Conservation (phyloP, 2,797 vertebrate genomes). For the Ispidina picta region DNA sequence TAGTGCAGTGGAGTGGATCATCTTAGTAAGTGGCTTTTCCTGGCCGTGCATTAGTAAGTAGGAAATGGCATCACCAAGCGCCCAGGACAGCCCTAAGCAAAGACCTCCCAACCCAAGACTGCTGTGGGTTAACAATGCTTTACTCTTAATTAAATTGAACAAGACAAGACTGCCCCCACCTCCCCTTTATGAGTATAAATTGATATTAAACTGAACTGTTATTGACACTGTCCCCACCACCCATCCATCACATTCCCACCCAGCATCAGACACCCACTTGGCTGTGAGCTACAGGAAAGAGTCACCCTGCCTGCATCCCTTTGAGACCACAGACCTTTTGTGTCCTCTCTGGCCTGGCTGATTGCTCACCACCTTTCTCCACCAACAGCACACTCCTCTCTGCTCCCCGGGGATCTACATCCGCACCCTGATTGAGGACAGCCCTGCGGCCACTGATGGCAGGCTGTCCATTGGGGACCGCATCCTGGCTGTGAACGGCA, state of each 20-base stretch:
- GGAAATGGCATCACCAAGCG: not conserved
- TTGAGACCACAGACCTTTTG: not conserved
- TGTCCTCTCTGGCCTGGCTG: not conserved
- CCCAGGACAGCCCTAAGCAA: not conserved
- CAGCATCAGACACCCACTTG: not conserved
- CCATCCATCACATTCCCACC: fast-evolving
- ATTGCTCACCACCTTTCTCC: not conserved
- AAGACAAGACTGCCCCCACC: not conserved
- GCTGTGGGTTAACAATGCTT: not conserved
- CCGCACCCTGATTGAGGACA: slow-evolving; percentile 91
- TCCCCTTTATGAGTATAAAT: not conserved
- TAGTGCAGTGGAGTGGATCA: not conserved
- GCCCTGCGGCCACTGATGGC: slow-evolving; percentile 87
- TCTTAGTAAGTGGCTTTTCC: not conserved
- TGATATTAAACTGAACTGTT: not conserved
- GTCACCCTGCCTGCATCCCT: not conserved
- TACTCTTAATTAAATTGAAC: not conserved
- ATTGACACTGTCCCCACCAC: not conserved
- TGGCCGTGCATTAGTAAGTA: not conserved
- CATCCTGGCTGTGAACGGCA: slow-evolving; percentile 94
- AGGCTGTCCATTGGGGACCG: slow-evolving; percentile 90
- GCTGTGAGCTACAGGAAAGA: not conserved
- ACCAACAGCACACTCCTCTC: slow-evolving; percentile 89
- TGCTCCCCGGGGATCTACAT: slow-evolving; percentile 94
- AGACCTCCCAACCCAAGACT: not conserved